Percentiles rank a stretch among this genome's conserved stretches.
phyloP scores from a whole-genome alignment of 2,888 invertebrate species.

The Automeris io region DNA sequence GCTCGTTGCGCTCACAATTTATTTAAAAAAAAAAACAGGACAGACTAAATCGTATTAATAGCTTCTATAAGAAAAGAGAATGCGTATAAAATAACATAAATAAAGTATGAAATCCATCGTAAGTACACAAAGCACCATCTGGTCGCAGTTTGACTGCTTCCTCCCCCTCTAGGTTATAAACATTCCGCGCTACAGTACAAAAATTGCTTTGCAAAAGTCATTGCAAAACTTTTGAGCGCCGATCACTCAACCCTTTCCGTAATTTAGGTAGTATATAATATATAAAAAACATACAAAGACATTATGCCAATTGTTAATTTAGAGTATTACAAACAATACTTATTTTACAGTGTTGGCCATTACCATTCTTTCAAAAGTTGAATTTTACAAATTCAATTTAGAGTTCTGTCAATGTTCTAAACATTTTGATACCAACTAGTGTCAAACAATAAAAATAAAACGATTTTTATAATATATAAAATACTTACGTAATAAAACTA shows the following conservation, averaged over 20 bases:
- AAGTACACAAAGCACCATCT: constrained; percentile 72
- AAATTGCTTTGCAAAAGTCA: constrained; percentile 33
- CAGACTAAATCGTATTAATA: constrained; percentile 28
- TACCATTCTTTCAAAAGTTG: not conserved
- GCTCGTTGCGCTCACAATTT: constrained; percentile 50
- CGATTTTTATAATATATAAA: constrained; percentile 45
- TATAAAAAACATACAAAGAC: constrained; percentile 24
- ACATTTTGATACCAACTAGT: constrained; percentile 46
- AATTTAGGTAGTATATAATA: constrained; percentile 20
- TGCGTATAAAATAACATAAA: constrained; percentile 47
- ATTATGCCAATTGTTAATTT: constrained; percentile 20
- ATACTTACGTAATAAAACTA: constrained; percentile 69
- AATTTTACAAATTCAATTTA: constrained; percentile 38
- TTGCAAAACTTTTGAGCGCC: constrained; percentile 19
- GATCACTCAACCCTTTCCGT: constrained; percentile 29
- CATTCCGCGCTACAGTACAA: constrained; percentile 29
- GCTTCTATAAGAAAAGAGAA: constrained; percentile 55
- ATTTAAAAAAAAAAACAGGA: constrained; percentile 26
- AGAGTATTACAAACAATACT: constrained; percentile 12
- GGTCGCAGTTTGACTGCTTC: constrained; percentile 63
- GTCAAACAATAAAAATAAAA: constrained; percentile 63
- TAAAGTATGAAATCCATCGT: constrained; percentile 62
- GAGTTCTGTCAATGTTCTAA: constrained; percentile 52
- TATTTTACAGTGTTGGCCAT: constrained; percentile 11
- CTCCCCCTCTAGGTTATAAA: constrained; percentile 37